These are phyloP conservation scores for Cyprinodon tularosa DNA, from an alignment of 2,113 vertebrate genomes.

Conservation along the genomic window DNA sequence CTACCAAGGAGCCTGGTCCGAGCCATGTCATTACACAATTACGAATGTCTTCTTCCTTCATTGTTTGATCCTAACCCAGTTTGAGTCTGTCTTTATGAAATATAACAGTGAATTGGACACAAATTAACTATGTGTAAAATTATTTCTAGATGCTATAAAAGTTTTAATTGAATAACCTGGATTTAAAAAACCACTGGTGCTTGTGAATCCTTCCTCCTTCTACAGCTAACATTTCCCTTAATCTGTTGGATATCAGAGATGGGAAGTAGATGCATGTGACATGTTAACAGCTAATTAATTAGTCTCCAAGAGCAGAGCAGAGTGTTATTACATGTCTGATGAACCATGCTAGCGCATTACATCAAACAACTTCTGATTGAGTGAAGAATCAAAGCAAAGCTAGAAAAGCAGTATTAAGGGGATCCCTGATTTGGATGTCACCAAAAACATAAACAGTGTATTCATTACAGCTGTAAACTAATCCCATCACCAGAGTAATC, in stretches of 20 bases:
- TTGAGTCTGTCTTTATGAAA: no score
- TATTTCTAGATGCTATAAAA: no score
- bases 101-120: no score
- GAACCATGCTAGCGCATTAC: conserved; percentile 39
- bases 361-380: conserved; percentile 52
- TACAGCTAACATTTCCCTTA: background rate
- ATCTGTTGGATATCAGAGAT: background rate
- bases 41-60: no score
- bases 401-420: background rate
- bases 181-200: no score
- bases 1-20: no score
- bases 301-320: conserved; percentile 33
- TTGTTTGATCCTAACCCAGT: no score
- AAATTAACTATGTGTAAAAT: no score
- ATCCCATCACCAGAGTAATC: conserved; percentile 12
- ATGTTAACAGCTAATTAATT: conserved; percentile 53
- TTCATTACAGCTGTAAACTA: background rate
- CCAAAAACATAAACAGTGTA: conserved; percentile 2
- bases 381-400: conserved; percentile 10
- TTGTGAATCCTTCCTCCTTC: no score
- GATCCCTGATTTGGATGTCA: conserved; percentile 1
- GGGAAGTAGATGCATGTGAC: conserved; percentile 11
- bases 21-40: no score
- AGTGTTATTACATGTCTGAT: conserved; percentile 50
- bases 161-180: no score